These are phyloP conservation scores for Helogale parvula DNA, from an alignment of 2,113 vertebrate species.

Conservation along the genomic window DNA sequence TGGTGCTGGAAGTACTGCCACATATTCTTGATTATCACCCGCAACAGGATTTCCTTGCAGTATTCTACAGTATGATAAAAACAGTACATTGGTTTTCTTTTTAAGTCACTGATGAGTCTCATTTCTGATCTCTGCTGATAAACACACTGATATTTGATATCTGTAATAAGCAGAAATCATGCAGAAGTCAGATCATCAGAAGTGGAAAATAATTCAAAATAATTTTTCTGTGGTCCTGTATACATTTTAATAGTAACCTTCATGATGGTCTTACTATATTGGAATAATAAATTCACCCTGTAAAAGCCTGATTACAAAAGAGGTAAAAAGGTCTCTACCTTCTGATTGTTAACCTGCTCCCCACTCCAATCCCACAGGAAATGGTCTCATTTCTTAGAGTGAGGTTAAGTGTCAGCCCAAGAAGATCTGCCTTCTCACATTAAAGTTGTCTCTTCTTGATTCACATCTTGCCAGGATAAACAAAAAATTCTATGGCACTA, in stretches of 20 bases:
- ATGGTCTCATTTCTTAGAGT: neutral
- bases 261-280: neutral
- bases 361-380: neutral
- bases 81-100: slow-evolving; percentile 19
- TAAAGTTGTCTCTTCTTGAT: neutral
- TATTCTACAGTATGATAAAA: slow-evolving; percentile 80
- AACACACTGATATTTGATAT: neutral
- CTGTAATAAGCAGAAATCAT: neutral
- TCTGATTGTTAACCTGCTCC: neutral
- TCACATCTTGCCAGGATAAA: neutral
- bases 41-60: slow-evolving; percentile 77
- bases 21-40: slow-evolving; percentile 25
- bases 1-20: slow-evolving; percentile 26
- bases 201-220: neutral
- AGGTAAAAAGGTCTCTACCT: neutral
- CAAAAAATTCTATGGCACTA: neutral
- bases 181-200: neutral
- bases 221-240: neutral
- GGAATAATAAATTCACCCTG: neutral
- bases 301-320: neutral
- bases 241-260: neutral
- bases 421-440: neutral
- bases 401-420: neutral
- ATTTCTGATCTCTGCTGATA: neutral
- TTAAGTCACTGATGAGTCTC: neutral